These are phyloP conservation scores for Vombatus ursinus DNA, from an alignment of 2,113 vertebrate genomes.

Conservation along the genomic window DNA sequence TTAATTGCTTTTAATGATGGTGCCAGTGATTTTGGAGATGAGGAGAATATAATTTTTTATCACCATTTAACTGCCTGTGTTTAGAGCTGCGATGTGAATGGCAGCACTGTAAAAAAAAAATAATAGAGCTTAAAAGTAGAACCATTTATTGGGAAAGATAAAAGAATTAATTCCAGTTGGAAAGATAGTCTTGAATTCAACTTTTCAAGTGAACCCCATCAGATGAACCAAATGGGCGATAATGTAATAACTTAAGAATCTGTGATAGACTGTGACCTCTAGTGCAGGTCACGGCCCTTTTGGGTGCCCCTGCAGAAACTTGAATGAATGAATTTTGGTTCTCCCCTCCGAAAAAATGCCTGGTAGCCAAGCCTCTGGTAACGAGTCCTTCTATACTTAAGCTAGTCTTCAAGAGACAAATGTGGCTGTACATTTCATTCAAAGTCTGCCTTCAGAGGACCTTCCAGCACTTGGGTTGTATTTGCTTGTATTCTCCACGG, in stretches of 20 bases:
- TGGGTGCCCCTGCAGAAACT: not conserved
- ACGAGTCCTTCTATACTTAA: not conserved
- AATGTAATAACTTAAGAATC: not conserved
- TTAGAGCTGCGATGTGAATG: not conserved
- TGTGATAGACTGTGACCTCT: not conserved
- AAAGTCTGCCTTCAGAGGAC: not conserved
- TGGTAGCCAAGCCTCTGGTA: not conserved
- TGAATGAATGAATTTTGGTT: not conserved
- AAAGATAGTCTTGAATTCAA: not conserved
- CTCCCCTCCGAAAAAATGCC: not conserved
- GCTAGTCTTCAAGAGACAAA: not conserved
- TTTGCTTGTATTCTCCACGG: not conserved
- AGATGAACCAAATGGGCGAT: not conserved
- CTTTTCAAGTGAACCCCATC: not conserved
- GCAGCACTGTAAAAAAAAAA: not conserved
- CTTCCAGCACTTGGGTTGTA: not conserved
- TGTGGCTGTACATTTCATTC: not conserved
- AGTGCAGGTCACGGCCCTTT: not conserved
- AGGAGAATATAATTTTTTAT: not conserved
- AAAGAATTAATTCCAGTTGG: not conserved
- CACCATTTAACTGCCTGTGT: not conserved
- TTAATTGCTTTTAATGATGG: not conserved
- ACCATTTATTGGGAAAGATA: constrained; percentile 1
- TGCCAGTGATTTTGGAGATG: not conserved
- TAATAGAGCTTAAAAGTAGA: not conserved